Evolutionary conservation across 1,140 invertebrate genomes (phyloP).

Genomic region (Cotesia vestalis): DNA sequence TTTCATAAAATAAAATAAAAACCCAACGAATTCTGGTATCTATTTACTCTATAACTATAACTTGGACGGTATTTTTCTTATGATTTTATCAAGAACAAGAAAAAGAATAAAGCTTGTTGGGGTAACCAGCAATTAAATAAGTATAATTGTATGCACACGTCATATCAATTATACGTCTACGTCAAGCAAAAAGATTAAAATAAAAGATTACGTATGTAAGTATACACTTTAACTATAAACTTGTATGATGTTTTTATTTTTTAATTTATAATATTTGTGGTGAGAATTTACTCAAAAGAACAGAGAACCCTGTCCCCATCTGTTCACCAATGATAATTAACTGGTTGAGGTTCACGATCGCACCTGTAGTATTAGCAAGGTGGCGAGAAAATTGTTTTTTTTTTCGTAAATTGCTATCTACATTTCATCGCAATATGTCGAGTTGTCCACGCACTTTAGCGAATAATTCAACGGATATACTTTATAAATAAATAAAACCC

Average conservation of each 20-base stretch:
- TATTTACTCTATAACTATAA: too few relatives aligned
- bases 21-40: too few relatives aligned
- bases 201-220: too few relatives aligned
- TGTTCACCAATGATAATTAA: slow-evolving; percentile 23
- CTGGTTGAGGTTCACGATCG: slow-evolving; percentile 4
- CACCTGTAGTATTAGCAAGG: slow-evolving; percentile 23
- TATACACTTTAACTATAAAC: not conserved
- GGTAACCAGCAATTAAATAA: not conserved
- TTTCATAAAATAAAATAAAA: too few relatives aligned
- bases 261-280: slow-evolving; percentile 4
- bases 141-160: not conserved
- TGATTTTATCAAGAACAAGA: too few relatives aligned
- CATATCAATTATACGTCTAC: not conserved
- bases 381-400: not conserved
- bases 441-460: not conserved
- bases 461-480: slow-evolving; percentile 2
- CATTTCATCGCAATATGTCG: not conserved
- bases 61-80: not conserved
- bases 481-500: slow-evolving; percentile 38
- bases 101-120: not conserved
- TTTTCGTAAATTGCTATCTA: not conserved
- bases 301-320: slow-evolving; percentile 21
- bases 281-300: not conserved
- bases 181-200: slow-evolving; percentile 7
- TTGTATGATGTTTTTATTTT: not conserved